Evolutionary conservation across 2,113 vertebrate species (phyloP), one percentile per base, ranked within the genome.

Genomic region (Myrmecophaga tridactyla): DNA sequence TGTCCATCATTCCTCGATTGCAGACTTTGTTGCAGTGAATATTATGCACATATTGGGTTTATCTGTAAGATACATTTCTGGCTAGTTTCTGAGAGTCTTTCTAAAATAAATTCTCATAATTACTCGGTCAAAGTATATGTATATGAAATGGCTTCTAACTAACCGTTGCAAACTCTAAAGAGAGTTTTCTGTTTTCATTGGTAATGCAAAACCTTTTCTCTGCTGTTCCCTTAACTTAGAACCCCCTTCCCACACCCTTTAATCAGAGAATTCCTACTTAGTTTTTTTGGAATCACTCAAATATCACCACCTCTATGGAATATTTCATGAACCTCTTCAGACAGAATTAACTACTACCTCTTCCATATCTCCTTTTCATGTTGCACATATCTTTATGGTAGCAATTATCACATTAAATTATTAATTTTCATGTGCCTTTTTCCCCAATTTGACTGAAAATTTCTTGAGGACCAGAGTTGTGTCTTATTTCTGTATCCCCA

Each of bases 61-160:
- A 76, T 69, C 58, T 51, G 43, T 70, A 92, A 93, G 41, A 56
- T 85, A 41, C n/a, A 81, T 90, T 96, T 88, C 43, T 75, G 36
- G 4, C 62, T 85, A 72, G 82, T 15, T n/a, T 92, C 58, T 58
- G 21, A 83, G 29, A 78, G 12, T 76, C 73, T 43, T 34, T 60
- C 6, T 93, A 86, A 93, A 69, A 72, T 65, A 41, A 67, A 72
- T 56, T 77, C 41, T 70, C 72, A 4, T 34, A 67, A 88, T 92
- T 43, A 80, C 56, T 80, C n/a, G n/a, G n/a, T n/a, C n/a, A 36
- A 93, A 53, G 31, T 43, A 20, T 80, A 34, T 77, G 6, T 48
- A 29, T 27, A 67, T 36, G 51, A 87, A 63, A 53, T 46, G 8
- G 15, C 36, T 89, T 25, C 6, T 43, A 90, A 83, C 5, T 21